Conservation (phyloP, 2,888 invertebrate genomes). For the Celastrina argiolus region DNA sequence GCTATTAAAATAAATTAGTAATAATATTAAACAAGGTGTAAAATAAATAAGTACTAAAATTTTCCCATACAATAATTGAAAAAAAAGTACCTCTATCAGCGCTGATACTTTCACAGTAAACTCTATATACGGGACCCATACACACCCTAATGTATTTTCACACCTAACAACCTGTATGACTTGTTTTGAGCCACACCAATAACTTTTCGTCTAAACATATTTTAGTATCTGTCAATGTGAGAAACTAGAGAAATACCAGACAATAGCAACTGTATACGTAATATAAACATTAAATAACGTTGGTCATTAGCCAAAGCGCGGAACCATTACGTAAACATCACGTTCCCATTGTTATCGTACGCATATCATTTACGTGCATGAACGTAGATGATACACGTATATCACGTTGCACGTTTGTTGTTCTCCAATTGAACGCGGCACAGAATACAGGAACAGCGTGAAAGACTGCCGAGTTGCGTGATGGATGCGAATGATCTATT, state of each 20-base stretch:
- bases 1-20: too few species aligned
- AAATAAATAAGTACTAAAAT: too few species aligned
- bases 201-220: neutral
- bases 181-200: neutral
- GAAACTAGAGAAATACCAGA: neutral
- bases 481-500: neutral
- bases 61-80: too few species aligned
- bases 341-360: constrained; percentile 12
- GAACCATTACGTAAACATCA: constrained; percentile 7
- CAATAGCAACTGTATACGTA: constrained; percentile 5
- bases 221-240: neutral
- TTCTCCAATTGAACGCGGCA: neutral
- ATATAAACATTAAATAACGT: constrained; percentile 6
- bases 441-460: neutral
- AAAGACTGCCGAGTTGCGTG: neutral
- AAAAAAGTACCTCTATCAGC: too few species aligned
- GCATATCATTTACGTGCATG: constrained; percentile 18
- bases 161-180: neutral
- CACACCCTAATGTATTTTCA: too few species aligned
- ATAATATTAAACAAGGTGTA: too few species aligned
- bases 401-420: neutral
- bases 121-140: too few species aligned
- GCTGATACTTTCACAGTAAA: too few species aligned
- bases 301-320: constrained; percentile 5
- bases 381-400: neutral